A percentile compares a stretch with the other conserved stretches of the same genome.
These are phyloP conservation scores for Hemicrepidius hirtus DNA, from an alignment of 2,888 invertebrate genomes.

Conservation along the genomic window DNA sequence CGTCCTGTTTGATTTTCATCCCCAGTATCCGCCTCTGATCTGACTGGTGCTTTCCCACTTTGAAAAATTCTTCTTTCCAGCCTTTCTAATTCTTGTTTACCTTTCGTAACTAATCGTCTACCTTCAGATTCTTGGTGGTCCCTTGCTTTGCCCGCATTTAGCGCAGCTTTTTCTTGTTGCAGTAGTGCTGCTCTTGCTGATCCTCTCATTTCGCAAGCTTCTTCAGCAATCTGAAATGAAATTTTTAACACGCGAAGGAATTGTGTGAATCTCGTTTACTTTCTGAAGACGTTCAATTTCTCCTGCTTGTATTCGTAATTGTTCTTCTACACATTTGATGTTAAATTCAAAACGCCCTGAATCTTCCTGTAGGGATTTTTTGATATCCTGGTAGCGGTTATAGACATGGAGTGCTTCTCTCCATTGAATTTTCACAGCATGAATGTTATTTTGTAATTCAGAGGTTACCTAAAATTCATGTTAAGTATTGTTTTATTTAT, in stretches of 20 bases:
- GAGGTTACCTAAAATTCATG: conserved; percentile 76
- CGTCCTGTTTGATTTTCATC: conserved; percentile 57
- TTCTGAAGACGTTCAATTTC: conserved; percentile 85
- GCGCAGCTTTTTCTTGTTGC: conserved; percentile 82
- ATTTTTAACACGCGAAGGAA: no score
- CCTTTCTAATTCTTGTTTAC: conserved; percentile 83
- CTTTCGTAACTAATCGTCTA: conserved; percentile 81
- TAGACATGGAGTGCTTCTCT: conserved; percentile 87
- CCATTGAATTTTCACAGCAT: conserved; percentile 87
- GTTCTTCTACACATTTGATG: conserved; percentile 80
- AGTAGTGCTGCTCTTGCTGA: conserved; percentile 81
- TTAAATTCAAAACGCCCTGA: conserved; percentile 84
- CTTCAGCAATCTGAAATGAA: conserved; percentile 80
- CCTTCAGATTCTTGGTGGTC: conserved; percentile 79
- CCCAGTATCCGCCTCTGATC: conserved; percentile 66
- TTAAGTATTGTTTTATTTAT: no score
- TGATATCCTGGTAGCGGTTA: conserved; percentile 84
- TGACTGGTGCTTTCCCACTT: conserved; percentile 71
- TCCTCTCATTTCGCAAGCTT: conserved; percentile 83
- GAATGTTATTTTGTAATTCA: conserved; percentile 87
- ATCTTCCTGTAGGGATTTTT: conserved; percentile 81
- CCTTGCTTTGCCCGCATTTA: conserved; percentile 80
- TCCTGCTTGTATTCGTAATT: conserved; percentile 79
- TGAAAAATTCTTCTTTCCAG: conserved; percentile 86
- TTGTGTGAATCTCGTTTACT: conserved; percentile 55